Percentiles rank a stretch among this genome's conserved stretches.
These are phyloP conservation scores for Gymnoscopelus braueri DNA, from an alignment of 2,797 vertebrate species.

Conservation along the genomic window DNA sequence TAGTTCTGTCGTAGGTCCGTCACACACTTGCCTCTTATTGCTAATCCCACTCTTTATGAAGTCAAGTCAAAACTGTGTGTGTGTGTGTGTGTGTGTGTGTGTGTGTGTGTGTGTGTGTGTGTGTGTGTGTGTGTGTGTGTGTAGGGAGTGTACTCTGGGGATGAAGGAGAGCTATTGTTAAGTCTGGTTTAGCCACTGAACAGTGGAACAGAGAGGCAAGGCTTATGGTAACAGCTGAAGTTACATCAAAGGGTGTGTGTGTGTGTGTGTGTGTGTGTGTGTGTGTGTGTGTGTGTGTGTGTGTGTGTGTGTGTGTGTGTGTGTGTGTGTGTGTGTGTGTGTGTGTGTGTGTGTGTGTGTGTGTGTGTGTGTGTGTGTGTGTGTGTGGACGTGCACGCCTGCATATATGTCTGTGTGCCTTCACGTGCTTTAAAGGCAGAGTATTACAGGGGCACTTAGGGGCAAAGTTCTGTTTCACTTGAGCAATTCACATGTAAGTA, in stretches of 20 bases:
- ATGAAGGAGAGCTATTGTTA: conserved; percentile 72
- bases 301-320: not conserved
- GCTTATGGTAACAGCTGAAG: conserved; percentile 54
- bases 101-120: conserved; percentile 20
- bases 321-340: not conserved
- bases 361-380: conserved; percentile 7
- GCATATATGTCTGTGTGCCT: not conserved
- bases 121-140: conserved; percentile 23
- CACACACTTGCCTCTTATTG: conserved; percentile 42
- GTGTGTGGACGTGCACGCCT: not conserved
- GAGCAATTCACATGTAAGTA: conserved; percentile 33
- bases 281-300: not conserved
- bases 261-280: conserved; percentile 6
- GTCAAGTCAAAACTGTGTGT: conserved; percentile 63
- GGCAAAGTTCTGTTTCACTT: conserved; percentile 32
- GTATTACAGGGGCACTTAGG: conserved; percentile 3
- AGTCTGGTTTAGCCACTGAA: conserved; percentile 41
- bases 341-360: conserved; percentile 13
- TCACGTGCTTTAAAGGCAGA: not conserved
- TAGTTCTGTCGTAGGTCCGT: conserved; percentile 48
- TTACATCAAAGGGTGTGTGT: conserved; percentile 41
- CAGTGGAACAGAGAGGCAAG: conserved; percentile 41
- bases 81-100: conserved; percentile 26
- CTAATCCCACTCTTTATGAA: conserved; percentile 68
- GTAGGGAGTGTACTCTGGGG: conserved; percentile 31